phyloP scores from a whole-genome alignment of 2,113 vertebrate genomes.

The Corapipo altera region DNA sequence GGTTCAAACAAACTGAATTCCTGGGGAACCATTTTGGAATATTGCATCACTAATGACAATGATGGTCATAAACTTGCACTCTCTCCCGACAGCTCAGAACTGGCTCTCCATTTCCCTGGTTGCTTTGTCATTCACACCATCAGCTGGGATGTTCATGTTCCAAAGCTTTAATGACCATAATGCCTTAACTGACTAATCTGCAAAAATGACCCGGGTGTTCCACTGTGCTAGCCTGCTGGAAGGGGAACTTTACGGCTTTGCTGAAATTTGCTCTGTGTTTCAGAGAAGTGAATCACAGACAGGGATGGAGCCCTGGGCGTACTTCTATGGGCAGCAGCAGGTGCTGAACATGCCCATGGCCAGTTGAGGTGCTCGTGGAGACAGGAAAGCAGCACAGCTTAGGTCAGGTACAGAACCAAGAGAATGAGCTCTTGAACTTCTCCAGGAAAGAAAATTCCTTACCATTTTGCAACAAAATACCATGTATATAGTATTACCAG shows the following conservation, averaged over 20 bases:
- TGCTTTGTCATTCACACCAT: not conserved
- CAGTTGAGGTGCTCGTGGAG: not conserved
- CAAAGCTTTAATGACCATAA: not conserved
- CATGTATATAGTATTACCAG: not conserved
- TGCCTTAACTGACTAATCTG: not conserved
- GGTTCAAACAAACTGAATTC: not conserved
- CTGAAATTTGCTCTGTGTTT: not conserved
- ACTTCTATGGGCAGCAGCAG: not conserved
- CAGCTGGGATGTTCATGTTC: not conserved
- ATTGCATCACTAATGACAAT: not conserved
- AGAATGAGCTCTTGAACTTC: not conserved
- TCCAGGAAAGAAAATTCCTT: not conserved
- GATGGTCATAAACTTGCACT: rapidly evolving
- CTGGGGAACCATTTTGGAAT: not conserved
- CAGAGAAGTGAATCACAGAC: not conserved
- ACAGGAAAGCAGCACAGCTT: not conserved
- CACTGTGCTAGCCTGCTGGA: not conserved
- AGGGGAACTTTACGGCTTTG: not conserved
- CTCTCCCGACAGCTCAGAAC: rapidly evolving
- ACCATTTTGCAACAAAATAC: not conserved
- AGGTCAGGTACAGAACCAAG: not conserved
- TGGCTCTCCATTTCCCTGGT: not conserved
- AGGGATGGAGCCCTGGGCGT: not conserved
- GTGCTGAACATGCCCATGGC: rapidly evolving
- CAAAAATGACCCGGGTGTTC: not conserved